Percentiles rank a stretch among this genome's conserved stretches.
Conservation (phyloP, 2,113 vertebrate genomes). For the Myotis yumanensis region DNA sequence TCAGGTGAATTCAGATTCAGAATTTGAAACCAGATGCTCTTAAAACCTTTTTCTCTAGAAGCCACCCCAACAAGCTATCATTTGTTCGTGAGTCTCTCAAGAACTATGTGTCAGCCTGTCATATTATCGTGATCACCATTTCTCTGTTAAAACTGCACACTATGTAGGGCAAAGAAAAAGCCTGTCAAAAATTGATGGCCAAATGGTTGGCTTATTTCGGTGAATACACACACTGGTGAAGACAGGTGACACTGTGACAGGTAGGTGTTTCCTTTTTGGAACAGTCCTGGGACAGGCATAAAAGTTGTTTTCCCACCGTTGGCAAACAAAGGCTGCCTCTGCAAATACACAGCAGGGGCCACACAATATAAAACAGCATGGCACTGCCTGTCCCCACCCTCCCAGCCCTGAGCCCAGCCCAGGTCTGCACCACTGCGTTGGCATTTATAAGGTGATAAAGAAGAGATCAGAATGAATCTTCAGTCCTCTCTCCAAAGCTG, state of each 20-base stretch:
- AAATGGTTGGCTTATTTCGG: constrained; percentile 3
- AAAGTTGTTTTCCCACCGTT: background rate
- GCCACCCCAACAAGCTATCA: background rate
- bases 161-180: background rate
- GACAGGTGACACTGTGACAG: background rate
- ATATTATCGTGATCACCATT: background rate
- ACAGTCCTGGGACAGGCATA: background rate
- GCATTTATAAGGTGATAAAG: background rate
- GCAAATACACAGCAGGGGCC: background rate
- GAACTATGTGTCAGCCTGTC: constrained; percentile 53
- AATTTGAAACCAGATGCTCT: constrained; percentile 9
- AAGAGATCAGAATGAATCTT: background rate
- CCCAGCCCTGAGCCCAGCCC: background rate
- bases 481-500: background rate
- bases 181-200: constrained; percentile 23
- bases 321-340: background rate
- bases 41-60: background rate
- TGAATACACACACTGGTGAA: background rate
- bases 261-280: background rate
- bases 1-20: constrained; percentile 11
- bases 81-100: constrained; percentile 25
- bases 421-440: background rate
- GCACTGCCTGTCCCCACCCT: fast-evolving
- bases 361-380: fast-evolving
- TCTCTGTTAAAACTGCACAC: background rate